Evolutionary conservation across 2,113 vertebrate genomes (phyloP).

Genomic region (Ictalurus punctatus): DNA sequence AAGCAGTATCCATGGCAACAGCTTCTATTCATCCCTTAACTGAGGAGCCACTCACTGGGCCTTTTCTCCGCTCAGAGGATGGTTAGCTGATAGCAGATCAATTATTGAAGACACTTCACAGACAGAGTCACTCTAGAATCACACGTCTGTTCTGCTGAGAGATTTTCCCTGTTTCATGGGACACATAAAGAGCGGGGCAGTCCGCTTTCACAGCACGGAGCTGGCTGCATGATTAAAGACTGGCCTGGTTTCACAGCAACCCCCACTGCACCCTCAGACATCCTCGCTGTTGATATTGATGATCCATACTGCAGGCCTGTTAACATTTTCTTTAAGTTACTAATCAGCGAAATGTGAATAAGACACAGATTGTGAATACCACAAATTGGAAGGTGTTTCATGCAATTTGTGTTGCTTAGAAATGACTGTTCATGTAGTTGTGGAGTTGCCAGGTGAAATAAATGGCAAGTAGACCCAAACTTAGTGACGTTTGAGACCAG

Average conservation of each 20-base stretch:
- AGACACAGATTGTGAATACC: constrained; percentile 12
- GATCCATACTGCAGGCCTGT: background rate
- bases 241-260: constrained; percentile 39
- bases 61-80: constrained; percentile 47
- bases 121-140: constrained; percentile 50
- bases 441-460: background rate
- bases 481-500: constrained; percentile 13
- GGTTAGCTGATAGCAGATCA: constrained; percentile 59
- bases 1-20: constrained; percentile 77
- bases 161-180: constrained; percentile 20
- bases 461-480: background rate
- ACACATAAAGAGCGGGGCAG: constrained; percentile 3
- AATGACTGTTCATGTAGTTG: background rate
- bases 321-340: background rate
- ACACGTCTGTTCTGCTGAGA: constrained; percentile 27
- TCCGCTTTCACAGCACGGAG: background rate
- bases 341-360: constrained; percentile 28
- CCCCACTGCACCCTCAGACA: constrained; percentile 13
- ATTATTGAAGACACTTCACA: constrained; percentile 67
- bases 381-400: background rate
- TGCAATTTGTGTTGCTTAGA: background rate
- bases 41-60: constrained; percentile 58
- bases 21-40: constrained; percentile 65
- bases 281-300: constrained; percentile 3
- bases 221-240: constrained; percentile 39